These are phyloP conservation scores for Cyclargus thomasi DNA, from an alignment of 1,140 invertebrate genomes.

Conservation along the genomic window DNA sequence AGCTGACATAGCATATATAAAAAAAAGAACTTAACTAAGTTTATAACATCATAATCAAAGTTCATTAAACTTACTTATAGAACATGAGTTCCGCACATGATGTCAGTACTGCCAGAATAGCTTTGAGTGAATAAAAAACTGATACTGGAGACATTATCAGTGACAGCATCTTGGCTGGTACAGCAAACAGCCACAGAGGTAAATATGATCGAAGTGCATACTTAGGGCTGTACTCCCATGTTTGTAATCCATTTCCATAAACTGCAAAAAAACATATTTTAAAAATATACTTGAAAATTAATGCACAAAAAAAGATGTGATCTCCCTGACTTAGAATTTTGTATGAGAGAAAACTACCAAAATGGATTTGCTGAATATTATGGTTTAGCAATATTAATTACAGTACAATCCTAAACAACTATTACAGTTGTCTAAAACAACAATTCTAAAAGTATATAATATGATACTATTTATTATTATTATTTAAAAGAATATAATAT, in stretches of 20 bases:
- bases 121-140: constrained; percentile 93
- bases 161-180: constrained; percentile 88
- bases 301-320: background rate
- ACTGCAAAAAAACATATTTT: constrained; percentile 76
- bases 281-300: no score
- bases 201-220: constrained; percentile 96
- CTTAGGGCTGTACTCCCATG: constrained; percentile 98
- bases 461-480: no score
- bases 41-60: background rate
- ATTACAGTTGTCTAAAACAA: no score
- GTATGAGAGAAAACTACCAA: no score
- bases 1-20: no score
- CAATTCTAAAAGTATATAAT: no score
- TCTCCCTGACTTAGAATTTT: no score
- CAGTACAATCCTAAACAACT: no score
- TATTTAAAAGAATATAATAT: no score
- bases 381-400: no score
- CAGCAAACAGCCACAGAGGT: constrained; percentile 91
- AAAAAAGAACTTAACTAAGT: no score
- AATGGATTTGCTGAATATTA: no score
- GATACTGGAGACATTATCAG: constrained; percentile 87
- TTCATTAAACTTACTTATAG: constrained; percentile 85
- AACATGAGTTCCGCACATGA: constrained; percentile 93
- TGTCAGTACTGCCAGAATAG: constrained; percentile 86
- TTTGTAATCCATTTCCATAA: constrained; percentile 95